Conservation (phyloP, 2,888 invertebrate genomes). For the Diachrysia chrysitis region DNA sequence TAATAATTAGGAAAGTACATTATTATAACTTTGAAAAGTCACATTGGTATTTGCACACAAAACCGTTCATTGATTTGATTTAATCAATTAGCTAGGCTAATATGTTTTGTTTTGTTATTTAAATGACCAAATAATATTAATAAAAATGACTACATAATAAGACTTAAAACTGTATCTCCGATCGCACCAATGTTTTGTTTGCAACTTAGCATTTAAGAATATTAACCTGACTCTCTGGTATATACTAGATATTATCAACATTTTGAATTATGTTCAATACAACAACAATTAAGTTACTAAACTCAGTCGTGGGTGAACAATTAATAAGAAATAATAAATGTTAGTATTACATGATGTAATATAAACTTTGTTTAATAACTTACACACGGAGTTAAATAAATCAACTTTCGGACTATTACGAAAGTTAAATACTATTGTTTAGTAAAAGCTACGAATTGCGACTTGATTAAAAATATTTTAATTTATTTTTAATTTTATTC, state of each 20-base stretch:
- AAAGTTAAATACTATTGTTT: not conserved
- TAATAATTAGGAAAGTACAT: too few species aligned
- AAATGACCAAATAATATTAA: too few species aligned
- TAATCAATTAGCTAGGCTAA: too few species aligned
- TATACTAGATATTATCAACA: not conserved
- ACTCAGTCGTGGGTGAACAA: conserved; percentile 3
- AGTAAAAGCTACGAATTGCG: not conserved
- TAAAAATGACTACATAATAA: too few species aligned
- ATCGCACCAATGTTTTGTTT: too few species aligned
- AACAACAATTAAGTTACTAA: not conserved
- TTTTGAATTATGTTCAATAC: not conserved
- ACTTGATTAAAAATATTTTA: too few species aligned
- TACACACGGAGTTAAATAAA: not conserved
- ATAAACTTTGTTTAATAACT: not conserved
- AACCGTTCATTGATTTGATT: too few species aligned
- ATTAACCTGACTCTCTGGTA: not conserved
- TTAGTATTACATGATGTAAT: conserved; percentile 42
- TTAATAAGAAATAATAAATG: conserved; percentile 51
- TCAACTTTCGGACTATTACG: not conserved
- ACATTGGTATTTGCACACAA: too few species aligned
- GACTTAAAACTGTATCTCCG: too few species aligned
- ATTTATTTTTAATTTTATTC: too few species aligned
- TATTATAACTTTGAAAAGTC: too few species aligned
- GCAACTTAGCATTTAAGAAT: not conserved
- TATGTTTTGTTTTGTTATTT: too few species aligned